These are phyloP conservation scores for Lamellibrachia columna DNA, from an alignment of 2,888 invertebrate species.

Conservation along the genomic window DNA sequence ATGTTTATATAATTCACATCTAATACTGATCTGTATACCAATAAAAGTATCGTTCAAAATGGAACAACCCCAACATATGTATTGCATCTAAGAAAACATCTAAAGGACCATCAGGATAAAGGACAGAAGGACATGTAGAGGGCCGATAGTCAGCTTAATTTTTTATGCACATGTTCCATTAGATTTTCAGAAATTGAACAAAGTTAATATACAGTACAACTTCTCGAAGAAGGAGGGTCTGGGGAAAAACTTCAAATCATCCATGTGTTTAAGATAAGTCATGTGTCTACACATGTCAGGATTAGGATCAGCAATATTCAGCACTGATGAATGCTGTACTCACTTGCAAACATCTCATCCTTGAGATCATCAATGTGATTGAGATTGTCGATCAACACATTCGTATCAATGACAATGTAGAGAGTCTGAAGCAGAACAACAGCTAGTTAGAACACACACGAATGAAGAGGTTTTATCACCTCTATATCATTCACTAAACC, in stretches of 20 bases:
- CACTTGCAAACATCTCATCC: background rate
- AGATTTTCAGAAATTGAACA: too few relatives aligned
- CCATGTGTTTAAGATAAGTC: background rate
- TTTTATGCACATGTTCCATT: too few relatives aligned
- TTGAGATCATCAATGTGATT: background rate
- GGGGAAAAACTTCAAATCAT: background rate
- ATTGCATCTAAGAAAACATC: background rate
- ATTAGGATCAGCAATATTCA: background rate
- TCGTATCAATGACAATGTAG: background rate
- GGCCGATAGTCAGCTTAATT: too few relatives aligned
- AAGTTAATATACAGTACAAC: too few relatives aligned
- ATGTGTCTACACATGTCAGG: background rate
- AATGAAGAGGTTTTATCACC: too few relatives aligned
- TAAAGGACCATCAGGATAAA: too few relatives aligned
- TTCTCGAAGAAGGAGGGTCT: too few relatives aligned
- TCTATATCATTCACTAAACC: too few relatives aligned
- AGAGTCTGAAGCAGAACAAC: background rate
- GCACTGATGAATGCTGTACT: background rate
- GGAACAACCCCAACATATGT: background rate
- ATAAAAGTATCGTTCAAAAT: background rate
- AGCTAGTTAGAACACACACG: background rate
- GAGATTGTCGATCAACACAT: background rate
- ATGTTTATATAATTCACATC: background rate
- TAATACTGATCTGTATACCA: background rate
- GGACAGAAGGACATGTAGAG: too few relatives aligned